Conservation (phyloP, 2,113 vertebrate genomes). For the Carassius carassius region DNA sequence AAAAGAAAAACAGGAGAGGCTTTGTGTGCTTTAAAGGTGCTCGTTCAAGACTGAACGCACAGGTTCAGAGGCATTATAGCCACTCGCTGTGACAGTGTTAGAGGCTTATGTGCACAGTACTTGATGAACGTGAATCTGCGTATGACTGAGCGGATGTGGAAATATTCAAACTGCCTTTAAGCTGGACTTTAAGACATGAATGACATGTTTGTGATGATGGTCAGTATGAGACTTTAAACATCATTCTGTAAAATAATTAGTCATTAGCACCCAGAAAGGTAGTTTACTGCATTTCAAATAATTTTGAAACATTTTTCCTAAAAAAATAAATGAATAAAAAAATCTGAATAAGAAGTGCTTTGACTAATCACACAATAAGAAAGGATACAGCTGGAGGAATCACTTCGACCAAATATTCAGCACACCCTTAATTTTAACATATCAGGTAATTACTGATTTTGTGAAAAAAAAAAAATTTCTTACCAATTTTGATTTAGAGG, state of each 20-base stretch:
- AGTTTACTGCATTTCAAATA: constrained; percentile 32
- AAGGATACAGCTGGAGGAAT: constrained; percentile 44
- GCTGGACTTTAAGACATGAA: constrained; percentile 20
- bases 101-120: not conserved
- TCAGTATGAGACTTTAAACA: constrained; percentile 35
- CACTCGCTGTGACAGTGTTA: constrained; percentile 20
- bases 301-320: not conserved
- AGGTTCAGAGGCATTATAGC: constrained; percentile 32
- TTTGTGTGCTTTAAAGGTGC: constrained; percentile 27
- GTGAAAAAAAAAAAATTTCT: too few relatives aligned
- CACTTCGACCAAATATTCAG: constrained; percentile 43
- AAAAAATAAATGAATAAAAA: not conserved
- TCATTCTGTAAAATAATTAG: constrained; percentile 42
- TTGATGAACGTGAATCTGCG: not conserved
- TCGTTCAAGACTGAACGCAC: constrained; percentile 31
- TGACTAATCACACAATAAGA: constrained; percentile 25
- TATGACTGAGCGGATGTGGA: constrained; percentile 2
- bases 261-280: constrained; percentile 37
- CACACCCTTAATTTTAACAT: constrained; percentile 49
- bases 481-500: constrained; percentile 41
- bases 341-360: constrained; percentile 45
- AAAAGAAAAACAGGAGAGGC: constrained; percentile 23
- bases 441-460: constrained; percentile 56
- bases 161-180: constrained; percentile 33
- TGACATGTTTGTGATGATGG: constrained; percentile 6